Percentiles rank a stretch among this genome's conserved stretches.
phyloP scores from a whole-genome alignment of 2,797 vertebrate species.

The Lemur catta region DNA sequence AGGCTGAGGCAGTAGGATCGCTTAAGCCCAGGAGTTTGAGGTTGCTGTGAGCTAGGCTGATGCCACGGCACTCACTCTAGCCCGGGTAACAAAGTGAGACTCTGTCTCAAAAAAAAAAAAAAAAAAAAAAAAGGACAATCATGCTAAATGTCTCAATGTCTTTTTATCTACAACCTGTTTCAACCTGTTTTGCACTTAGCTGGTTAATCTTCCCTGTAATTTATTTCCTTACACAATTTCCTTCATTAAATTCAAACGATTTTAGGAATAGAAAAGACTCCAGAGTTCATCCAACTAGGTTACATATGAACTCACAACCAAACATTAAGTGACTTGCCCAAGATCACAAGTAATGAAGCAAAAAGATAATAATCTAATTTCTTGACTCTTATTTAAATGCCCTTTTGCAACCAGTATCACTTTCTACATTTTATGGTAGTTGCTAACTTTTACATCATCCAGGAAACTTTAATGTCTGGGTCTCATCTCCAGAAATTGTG shows the following conservation, averaged over 20 bases:
- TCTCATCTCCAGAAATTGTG: conserved; percentile 3
- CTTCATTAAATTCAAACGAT: conserved; percentile 31
- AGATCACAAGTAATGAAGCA: neutral
- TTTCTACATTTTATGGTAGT: conserved; percentile 23
- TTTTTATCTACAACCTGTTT: neutral
- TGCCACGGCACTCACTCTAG: too few relatives aligned
- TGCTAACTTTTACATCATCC: neutral
- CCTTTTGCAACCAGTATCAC: neutral
- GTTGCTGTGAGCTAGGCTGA: too few relatives aligned
- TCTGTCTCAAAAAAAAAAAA: too few relatives aligned
- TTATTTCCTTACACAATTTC: neutral
- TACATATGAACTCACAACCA: neutral
- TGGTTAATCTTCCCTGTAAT: neutral
- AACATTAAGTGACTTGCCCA: conserved; percentile 1
- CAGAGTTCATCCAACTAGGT: neutral
- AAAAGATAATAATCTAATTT: neutral
- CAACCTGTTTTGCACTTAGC: neutral
- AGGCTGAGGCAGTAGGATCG: too few relatives aligned
- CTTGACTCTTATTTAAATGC: conserved; percentile 5
- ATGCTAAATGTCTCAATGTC: neutral
- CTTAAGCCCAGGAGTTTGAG: too few relatives aligned
- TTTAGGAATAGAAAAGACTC: conserved; percentile 7
- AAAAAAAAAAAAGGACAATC: neutral
- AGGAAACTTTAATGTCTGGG: neutral
- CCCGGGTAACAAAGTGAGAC: too few relatives aligned